These are phyloP conservation scores for Thera britannica DNA, from an alignment of 2,888 invertebrate species.

Conservation along the genomic window DNA sequence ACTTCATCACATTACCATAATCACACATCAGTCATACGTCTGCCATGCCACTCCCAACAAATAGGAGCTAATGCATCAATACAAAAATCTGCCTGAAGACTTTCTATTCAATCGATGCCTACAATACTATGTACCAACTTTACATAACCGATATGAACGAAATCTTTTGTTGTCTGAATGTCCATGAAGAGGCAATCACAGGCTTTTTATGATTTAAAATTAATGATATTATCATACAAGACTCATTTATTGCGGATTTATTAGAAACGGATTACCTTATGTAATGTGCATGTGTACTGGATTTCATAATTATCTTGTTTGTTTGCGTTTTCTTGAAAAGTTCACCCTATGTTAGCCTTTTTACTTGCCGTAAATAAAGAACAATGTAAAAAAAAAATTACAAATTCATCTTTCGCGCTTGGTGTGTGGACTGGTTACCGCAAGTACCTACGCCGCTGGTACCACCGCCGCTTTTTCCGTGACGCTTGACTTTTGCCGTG, in stretches of 20 bases:
- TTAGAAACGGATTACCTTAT: conserved; percentile 9
- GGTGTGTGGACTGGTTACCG: too few relatives aligned
- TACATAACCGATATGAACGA: conserved; percentile 71
- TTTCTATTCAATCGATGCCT: conserved; percentile 60
- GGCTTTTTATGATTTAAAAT: conserved; percentile 43
- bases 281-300: conserved; percentile 1
- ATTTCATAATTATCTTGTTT: not conserved
- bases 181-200: conserved; percentile 58
- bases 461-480: too few relatives aligned
- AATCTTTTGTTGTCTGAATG: conserved; percentile 76
- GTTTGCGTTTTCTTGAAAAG: not conserved
- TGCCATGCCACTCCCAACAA: conserved; percentile 66
- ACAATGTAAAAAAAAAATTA: not conserved
- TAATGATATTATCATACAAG: conserved; percentile 15
- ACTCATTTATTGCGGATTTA: not conserved
- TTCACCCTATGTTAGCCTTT: not conserved
- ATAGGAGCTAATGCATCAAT: conserved; percentile 60
- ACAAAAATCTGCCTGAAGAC: conserved; percentile 60
- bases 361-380: not conserved
- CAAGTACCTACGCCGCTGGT: too few relatives aligned
- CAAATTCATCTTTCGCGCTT: too few relatives aligned
- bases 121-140: conserved; percentile 54
- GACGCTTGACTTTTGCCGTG: too few relatives aligned
- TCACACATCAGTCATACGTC: conserved; percentile 56
- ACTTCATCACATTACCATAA: conserved; percentile 68